phyloP scores from a whole-genome alignment of 2,888 invertebrate genomes.

The Hartigia nigra region DNA sequence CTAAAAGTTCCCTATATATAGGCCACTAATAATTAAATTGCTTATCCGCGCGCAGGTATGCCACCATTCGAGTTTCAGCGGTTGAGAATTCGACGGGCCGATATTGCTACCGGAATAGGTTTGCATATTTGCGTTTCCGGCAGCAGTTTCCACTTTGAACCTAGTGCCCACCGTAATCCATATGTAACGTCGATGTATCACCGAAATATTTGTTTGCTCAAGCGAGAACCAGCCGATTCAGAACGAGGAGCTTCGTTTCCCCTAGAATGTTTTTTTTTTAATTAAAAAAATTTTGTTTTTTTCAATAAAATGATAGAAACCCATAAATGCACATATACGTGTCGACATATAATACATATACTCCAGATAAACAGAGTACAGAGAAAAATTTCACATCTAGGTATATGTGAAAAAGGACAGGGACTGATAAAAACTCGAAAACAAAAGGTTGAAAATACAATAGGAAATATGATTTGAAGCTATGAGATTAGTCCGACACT shows the following conservation, averaged over 20 bases:
- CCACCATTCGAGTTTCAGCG: not conserved
- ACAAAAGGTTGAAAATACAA: not conserved
- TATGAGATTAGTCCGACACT: not conserved
- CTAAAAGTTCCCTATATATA: not conserved
- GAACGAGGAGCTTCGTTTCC: not conserved
- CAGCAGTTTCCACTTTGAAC: not conserved
- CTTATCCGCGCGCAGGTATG: not conserved
- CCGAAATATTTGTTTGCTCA: slow-evolving; percentile 9
- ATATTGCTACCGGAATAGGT: slow-evolving; percentile 2
- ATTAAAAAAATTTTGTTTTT: no score
- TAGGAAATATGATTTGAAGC: not conserved
- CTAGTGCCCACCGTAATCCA: not conserved
- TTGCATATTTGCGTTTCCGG: slow-evolving; percentile 5
- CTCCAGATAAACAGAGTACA: not conserved
- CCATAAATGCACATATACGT: not conserved
- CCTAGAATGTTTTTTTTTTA: not conserved
- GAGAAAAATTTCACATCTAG: not conserved
- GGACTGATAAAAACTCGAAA: not conserved
- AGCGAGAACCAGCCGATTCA: not conserved
- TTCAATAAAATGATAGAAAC: not conserved
- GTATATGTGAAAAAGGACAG: not conserved
- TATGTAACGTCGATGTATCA: slow-evolving; percentile 7
- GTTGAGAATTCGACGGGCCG: not conserved
- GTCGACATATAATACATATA: no score
- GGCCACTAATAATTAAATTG: not conserved